Evolutionary conservation across 2,113 vertebrate genomes (phyloP), one percentile per base, ranked within the genome.

Genomic region (Tachycineta bicolor): DNA sequence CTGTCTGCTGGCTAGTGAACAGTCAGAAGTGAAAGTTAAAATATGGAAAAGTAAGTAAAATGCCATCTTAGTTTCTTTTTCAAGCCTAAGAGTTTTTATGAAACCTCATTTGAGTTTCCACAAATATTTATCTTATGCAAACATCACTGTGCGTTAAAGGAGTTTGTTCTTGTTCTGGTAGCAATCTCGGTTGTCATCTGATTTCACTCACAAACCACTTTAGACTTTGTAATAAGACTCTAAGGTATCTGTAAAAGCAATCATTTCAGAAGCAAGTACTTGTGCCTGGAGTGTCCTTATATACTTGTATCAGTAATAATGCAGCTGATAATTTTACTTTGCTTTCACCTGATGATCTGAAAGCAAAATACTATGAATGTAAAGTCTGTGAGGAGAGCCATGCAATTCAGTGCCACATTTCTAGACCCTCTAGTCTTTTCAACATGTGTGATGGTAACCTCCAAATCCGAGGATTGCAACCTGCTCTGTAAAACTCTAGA

Each of bases 151-250:
- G 64, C 68, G 41, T 89, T 92, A 83, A 69, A 90, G 41, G 68
- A 83, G 80, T 88, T 96, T 94, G 93, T 90, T 95, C 90, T 93
- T 69, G 43, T 93, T 90, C 76, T 39, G 15, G 71, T 70, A 84
- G 87, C 71, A 94, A 80, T 93, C 84, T 93, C 11, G 0, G 15
- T 70, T 94, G 67, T 90, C 91, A 84, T 93, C 87, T 95, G 74
- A 94, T 90, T 95, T 94, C 91, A 79, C 87, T 84, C 62, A 64
- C 59, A 94, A 94, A 77, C 75, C 90, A 77, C 90, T 92, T 88
- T 25, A 86, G 67, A 29, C 68, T 95, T 92, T 77, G 50, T 77
- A 90, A 53, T 58, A 76, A 73, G 63, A 94, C 78, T 83, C 62
- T 52, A 46, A 85, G 52, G 46, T 94, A 88, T 94, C 93, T 91